Evolutionary conservation across 2,888 invertebrate genomes (phyloP), one percentile per base, ranked within the genome.

Genomic region (Andrena hattorfiana): DNA sequence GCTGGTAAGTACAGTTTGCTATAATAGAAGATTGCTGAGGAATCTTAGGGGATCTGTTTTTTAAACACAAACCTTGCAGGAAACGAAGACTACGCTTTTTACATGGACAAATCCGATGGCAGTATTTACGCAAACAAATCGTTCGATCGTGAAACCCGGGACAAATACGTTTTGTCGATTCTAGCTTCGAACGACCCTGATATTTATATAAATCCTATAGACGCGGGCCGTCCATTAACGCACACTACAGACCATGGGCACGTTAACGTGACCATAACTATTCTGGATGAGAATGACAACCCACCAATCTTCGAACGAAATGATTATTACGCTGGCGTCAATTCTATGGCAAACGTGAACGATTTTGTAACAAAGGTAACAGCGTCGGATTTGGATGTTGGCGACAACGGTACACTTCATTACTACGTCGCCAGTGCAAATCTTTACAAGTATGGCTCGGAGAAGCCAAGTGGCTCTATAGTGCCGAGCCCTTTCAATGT

Each of bases 401-500:
- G 97, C 0, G 96, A 96, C 80, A 99, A 99, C 92, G 98, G 98
- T 0, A 96, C 97, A 2, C 94, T 99, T 0, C 95, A 96, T 49
- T 98, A 98, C 93, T 96, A 97, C 93, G 97, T 99, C 63, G 96
- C 96, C 1, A 97, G 97, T 0, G 97, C 98, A 0, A 97, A 97
- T 93, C 94, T 98, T 32, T 98, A 96, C 94, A 97, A 97, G 92
- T 97, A 96, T 87, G 97, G 97, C 0, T 97, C 96, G 0, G 95
- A 96, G 32, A 95, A 96, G 90, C 96, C 97, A 28, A 97, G 97
- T 3, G 98, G 98, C 0, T 98, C 98, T 0, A 97, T 98, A 26
- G 97, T 98, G 26, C 98, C 98, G 0, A 97, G 98, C 56, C 98
- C 98, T 0, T 98, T 98, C 91, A 97, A 97, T 84, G 96, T 97